These are phyloP conservation scores for Sylvietta virens DNA, from an alignment of 2,113 vertebrate species.

Conservation along the genomic window DNA sequence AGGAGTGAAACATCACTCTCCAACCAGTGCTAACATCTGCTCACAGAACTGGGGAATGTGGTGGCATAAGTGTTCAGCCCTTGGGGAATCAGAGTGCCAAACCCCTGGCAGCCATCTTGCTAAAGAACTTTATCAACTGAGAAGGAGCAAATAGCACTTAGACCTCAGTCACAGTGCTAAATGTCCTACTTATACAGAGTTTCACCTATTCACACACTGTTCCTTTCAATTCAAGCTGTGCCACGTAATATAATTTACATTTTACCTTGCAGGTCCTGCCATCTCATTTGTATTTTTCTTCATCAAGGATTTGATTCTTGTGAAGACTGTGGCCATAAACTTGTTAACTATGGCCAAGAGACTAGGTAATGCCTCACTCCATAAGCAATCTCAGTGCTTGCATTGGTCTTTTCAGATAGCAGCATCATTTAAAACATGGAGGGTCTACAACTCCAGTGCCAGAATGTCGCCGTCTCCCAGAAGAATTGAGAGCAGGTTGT, in stretches of 20 bases:
- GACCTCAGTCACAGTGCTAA: not conserved
- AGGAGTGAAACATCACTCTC: accelerated
- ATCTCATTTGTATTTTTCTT: not conserved
- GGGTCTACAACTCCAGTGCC: not conserved
- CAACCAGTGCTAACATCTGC: not conserved
- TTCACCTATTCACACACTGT: not conserved
- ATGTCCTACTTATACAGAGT: not conserved
- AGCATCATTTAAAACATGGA: not conserved
- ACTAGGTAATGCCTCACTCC: not conserved
- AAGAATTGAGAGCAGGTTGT: not conserved
- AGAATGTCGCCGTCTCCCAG: not conserved
- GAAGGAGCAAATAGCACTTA: not conserved
- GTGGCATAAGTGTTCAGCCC: accelerated
- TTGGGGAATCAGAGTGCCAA: not conserved
- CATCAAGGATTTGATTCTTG: not conserved
- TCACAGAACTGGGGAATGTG: accelerated
- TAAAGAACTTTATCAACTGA: not conserved
- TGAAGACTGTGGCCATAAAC: not conserved
- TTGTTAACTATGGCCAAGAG: not conserved
- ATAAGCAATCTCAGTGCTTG: not conserved
- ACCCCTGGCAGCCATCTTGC: not conserved
- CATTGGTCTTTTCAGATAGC: not conserved
- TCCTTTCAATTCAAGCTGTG: not conserved
- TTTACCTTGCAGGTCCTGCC: not conserved
- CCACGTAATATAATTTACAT: not conserved